Conservation (phyloP, 1,140 invertebrate species). For the Drosophila miranda region DNA sequence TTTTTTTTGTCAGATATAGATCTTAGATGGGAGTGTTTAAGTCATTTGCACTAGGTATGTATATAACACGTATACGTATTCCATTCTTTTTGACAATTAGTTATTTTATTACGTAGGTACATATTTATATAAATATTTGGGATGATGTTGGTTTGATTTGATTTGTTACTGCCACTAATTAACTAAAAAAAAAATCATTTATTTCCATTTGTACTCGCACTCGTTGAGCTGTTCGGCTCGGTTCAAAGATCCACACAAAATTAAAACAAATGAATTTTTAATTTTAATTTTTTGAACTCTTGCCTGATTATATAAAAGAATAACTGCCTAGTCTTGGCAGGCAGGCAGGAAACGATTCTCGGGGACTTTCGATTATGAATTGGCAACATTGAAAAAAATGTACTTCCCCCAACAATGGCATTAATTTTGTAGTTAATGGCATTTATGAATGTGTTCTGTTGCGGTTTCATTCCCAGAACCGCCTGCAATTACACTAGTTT, state of each 20-base stretch:
- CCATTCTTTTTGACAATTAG: too few species aligned
- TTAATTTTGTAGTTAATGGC: slow-evolving; percentile 44
- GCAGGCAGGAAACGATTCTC: neutral
- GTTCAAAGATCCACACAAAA: slow-evolving; percentile 24
- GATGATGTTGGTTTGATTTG: slow-evolving; percentile 13
- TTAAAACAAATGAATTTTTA: slow-evolving; percentile 35
- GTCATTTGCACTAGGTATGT: slow-evolving; percentile 18
- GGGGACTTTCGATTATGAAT: slow-evolving; percentile 18
- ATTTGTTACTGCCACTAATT: slow-evolving; percentile 37
- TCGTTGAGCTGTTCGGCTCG: slow-evolving; percentile 17
- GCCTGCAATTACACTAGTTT: slow-evolving; percentile 31
- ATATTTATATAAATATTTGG: slow-evolving; percentile 11
- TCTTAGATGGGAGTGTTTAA: slow-evolving; percentile 17
- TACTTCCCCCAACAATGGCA: slow-evolving; percentile 23
- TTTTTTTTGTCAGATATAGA: slow-evolving; percentile 18
- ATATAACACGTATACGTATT: neutral
- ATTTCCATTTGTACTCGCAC: slow-evolving; percentile 32
- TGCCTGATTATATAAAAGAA: slow-evolving; percentile 11
- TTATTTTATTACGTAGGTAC: neutral
- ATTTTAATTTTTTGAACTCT: neutral
- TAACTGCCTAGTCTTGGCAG: too few species aligned
- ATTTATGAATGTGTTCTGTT: slow-evolving; percentile 27
- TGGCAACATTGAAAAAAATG: too few species aligned
- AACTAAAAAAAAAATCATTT: neutral
- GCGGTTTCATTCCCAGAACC: slow-evolving; percentile 17